A percentile compares a stretch with the other conserved stretches of the same genome.
phyloP scores from a whole-genome alignment of 2,113 vertebrate genomes.

The Pelecanoides urinatrix region DNA sequence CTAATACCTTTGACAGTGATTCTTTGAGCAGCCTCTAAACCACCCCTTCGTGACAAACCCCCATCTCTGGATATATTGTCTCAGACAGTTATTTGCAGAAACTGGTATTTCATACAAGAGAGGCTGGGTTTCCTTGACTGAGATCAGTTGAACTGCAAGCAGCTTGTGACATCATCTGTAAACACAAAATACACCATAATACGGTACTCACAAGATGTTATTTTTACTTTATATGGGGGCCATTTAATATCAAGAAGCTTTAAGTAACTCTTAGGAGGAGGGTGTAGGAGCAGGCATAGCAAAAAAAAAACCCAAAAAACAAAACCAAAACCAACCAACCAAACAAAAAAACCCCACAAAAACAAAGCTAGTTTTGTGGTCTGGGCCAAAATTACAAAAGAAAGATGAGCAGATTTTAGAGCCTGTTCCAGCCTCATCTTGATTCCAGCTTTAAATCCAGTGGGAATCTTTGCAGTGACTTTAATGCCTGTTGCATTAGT shows the following conservation, averaged over 20 bases:
- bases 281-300: neutral
- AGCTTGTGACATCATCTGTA: neutral
- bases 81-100: neutral
- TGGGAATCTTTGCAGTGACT: neutral
- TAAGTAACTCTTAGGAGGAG: neutral
- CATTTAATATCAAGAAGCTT: neutral
- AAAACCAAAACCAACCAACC: too few relatives aligned
- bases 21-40: too few relatives aligned
- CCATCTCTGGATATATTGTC: neutral
- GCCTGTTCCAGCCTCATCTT: neutral
- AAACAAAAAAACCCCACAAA: too few relatives aligned
- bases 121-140: neutral
- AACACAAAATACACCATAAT: neutral
- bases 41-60: neutral
- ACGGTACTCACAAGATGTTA: neutral
- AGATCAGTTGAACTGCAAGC: neutral
- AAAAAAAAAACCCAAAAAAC: neutral
- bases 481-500: neutral
- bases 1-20: too few relatives aligned
- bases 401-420: neutral
- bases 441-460: neutral
- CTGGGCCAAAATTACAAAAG: neutral
- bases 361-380: neutral
- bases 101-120: neutral
- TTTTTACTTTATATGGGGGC: neutral